phyloP scores from a whole-genome alignment of 1,140 invertebrate species.

The Bombus waltoni region DNA sequence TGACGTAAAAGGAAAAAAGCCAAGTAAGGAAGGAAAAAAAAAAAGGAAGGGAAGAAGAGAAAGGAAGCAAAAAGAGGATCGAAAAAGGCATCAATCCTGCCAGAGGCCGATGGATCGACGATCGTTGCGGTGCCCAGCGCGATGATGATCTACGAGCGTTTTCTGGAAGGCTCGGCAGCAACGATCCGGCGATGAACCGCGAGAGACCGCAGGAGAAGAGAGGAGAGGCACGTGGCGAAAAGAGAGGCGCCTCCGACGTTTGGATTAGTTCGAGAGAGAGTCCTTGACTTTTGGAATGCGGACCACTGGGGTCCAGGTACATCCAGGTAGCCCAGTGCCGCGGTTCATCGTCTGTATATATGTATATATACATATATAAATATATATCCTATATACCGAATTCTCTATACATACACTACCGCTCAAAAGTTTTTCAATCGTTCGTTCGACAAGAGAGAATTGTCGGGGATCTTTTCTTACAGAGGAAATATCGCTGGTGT shows the following conservation, averaged over 20 bases:
- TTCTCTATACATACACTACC: neutral
- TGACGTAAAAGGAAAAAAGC: neutral
- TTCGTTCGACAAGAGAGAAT: neutral
- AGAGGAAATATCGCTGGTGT: neutral
- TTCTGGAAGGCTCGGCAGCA: slow-evolving; percentile 35
- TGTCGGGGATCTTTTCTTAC: neutral
- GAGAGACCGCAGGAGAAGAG: neutral
- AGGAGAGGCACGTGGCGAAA: slow-evolving; percentile 37
- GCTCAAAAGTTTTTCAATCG: neutral
- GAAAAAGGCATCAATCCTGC: neutral
- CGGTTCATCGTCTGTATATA: slow-evolving; percentile 20
- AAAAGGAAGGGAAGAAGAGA: neutral
- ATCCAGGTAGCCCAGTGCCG: slow-evolving; percentile 62
- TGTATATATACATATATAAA: neutral
- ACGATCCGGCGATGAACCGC: slow-evolving; percentile 21
- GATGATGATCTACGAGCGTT: slow-evolving; percentile 50
- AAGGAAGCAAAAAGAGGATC: neutral
- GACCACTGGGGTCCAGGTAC: slow-evolving; percentile 63
- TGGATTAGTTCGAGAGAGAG: slow-evolving; percentile 62
- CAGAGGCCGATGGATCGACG: neutral
- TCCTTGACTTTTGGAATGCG: slow-evolving; percentile 75
- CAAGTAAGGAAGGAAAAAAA: neutral
- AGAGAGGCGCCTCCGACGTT: slow-evolving; percentile 59
- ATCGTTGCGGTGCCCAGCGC: neutral
- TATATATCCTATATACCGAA: neutral